Evolutionary conservation across 1,140 invertebrate species (phyloP).

Genomic region (Asobara japonica): DNA sequence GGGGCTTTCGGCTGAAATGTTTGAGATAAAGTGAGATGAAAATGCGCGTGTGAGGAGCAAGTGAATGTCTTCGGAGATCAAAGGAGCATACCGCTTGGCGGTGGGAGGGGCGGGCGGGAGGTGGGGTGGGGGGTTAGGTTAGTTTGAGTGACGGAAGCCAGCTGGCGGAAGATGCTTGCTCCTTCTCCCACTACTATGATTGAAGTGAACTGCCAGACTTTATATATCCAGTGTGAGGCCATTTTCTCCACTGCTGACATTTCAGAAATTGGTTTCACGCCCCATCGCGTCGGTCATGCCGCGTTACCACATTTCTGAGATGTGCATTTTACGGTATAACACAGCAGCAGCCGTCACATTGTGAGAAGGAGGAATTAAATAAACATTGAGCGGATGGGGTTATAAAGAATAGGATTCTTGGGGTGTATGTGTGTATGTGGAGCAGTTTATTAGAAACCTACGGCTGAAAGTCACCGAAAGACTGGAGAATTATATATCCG

Average conservation of each 20-base stretch:
- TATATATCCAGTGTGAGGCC: constrained; percentile 25
- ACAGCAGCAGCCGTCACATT: neutral
- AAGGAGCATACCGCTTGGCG: constrained; percentile 47
- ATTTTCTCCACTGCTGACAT: constrained; percentile 46
- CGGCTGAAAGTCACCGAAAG: too few relatives aligned
- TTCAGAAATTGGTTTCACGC: constrained; percentile 45
- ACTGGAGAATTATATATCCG: too few relatives aligned
- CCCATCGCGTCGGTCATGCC: constrained; percentile 39
- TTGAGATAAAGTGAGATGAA: constrained; percentile 5
- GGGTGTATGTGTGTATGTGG: too few relatives aligned
- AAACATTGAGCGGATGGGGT: constrained; percentile 45
- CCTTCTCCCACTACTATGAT: constrained; percentile 17
- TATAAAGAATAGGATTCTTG: too few relatives aligned
- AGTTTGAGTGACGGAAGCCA: constrained; percentile 59
- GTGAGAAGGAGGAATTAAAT: neutral
- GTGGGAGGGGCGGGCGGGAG: neutral
- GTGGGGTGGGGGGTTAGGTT: too few relatives aligned
- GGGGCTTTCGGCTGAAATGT: neutral
- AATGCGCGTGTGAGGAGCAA: constrained; percentile 24
- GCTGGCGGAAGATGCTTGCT: constrained; percentile 51
- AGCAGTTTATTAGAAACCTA: too few relatives aligned
- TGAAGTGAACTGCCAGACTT: constrained; percentile 20
- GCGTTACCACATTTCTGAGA: constrained; percentile 22
- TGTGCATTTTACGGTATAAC: constrained; percentile 18
- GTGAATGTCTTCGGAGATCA: constrained; percentile 51